These are phyloP conservation scores for Drosophila varians DNA, from an alignment of 1,140 invertebrate species.

Conservation along the genomic window DNA sequence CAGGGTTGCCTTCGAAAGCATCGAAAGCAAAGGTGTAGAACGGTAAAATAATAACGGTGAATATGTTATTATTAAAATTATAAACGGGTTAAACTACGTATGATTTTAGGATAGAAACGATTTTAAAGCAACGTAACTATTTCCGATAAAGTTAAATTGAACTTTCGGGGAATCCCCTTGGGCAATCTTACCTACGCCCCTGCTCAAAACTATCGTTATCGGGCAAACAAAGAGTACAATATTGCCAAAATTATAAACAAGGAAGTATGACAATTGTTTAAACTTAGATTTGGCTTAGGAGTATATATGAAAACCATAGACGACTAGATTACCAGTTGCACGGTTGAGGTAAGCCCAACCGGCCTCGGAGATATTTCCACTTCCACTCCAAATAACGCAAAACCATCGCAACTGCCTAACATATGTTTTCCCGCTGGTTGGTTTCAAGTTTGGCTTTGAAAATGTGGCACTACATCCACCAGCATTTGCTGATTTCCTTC, in stretches of 20 bases:
- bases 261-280: constrained; percentile 22
- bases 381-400: background rate
- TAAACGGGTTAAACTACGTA: too few relatives aligned
- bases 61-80: background rate
- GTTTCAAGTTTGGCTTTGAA: constrained; percentile 25
- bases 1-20: background rate
- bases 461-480: constrained; percentile 39
- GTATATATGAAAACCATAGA: constrained; percentile 27
- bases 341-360: constrained; percentile 45
- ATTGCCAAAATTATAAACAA: constrained; percentile 42
- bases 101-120: too few relatives aligned
- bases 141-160: too few relatives aligned
- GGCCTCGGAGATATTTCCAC: constrained; percentile 1
- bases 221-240: background rate
- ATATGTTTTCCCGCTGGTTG: constrained; percentile 37
- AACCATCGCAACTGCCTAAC: constrained; percentile 2
- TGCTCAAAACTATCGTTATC: constrained; percentile 11
- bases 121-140: too few relatives aligned
- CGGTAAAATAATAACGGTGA: background rate
- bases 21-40: constrained; percentile 3
- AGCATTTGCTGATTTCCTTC: constrained; percentile 19
- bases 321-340: constrained; percentile 29
- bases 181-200: background rate
- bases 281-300: constrained; percentile 15
- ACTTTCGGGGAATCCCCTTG: too few relatives aligned